Percentiles rank a stretch among this genome's conserved stretches.
phyloP scores from a whole-genome alignment of 37 sponge, comb jelly and placozoan genomes.

The Spongilla lacustris region DNA sequence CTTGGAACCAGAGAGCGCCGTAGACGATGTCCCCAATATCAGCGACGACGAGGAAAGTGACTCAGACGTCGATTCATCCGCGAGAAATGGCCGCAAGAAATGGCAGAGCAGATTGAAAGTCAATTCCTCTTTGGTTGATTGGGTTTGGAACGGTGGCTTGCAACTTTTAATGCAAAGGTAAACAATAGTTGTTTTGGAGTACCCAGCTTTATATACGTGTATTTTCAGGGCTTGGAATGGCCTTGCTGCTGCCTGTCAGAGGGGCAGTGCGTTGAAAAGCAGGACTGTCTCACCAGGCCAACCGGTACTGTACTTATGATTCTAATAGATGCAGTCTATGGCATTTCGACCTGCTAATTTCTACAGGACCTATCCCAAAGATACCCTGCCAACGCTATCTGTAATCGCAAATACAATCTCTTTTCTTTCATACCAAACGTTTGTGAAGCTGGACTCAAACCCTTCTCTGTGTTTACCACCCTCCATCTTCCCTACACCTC shows the following conservation, averaged over 20 bases:
- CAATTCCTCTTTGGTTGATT: conserved; percentile 27
- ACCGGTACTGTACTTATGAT: conserved; percentile 7
- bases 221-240: not conserved
- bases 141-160: conserved; percentile 53
- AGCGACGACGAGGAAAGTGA: conserved; percentile 23
- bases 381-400: conserved; percentile 61
- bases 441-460: not conserved
- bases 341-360: not conserved
- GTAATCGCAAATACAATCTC: conserved; percentile 83
- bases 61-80: not conserved
- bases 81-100: conserved; percentile 19
- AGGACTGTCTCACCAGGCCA: conserved; percentile 40
- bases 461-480: not conserved
- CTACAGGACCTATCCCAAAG: conserved; percentile 8
- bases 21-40: conserved; percentile 40
- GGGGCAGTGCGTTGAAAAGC: conserved; percentile 12
- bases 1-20: not conserved
- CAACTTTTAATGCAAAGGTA: conserved; percentile 30
- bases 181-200: not conserved
- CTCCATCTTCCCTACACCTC: not conserved
- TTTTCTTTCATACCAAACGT: conserved; percentile 88
- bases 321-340: not conserved
- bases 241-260: conserved; percentile 12
- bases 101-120: conserved; percentile 47
- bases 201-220: not conserved